Evolutionary conservation across 2,888 invertebrate species (phyloP).

Genomic region (Pheosia tremula): DNA sequence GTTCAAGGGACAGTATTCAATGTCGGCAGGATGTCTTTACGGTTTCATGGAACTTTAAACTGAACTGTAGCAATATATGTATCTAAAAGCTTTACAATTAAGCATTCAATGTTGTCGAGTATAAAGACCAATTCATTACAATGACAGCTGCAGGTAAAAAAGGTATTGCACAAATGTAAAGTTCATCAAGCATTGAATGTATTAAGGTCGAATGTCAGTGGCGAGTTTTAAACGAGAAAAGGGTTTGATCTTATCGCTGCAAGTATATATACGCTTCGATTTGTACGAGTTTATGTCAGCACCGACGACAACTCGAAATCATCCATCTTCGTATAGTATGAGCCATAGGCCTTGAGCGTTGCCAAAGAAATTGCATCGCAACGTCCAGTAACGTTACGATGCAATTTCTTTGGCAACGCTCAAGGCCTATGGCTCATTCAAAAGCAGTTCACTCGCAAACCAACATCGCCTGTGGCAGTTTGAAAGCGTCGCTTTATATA

Average conservation of each 20-base stretch:
- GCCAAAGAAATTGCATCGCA: slow-evolving; percentile 25
- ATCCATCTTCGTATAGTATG: slow-evolving; percentile 40
- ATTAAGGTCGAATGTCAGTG: slow-evolving; percentile 43
- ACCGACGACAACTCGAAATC: slow-evolving; percentile 32
- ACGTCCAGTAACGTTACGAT: slow-evolving; percentile 29
- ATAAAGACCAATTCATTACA: slow-evolving; percentile 24
- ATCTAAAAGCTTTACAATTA: slow-evolving; percentile 18
- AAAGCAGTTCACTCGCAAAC: slow-evolving; percentile 21
- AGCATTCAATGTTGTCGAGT: slow-evolving; percentile 17
- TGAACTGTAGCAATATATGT: slow-evolving; percentile 15
- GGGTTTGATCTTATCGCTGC: slow-evolving; percentile 36
- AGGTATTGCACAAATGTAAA: slow-evolving; percentile 27
- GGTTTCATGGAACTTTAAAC: slow-evolving; percentile 43
- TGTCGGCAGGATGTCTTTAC: slow-evolving; percentile 55
- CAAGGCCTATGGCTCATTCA: slow-evolving; percentile 39
- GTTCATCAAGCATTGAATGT: slow-evolving; percentile 32
- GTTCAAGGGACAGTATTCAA: slow-evolving; percentile 47
- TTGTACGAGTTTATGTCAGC: slow-evolving; percentile 40
- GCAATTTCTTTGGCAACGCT: slow-evolving; percentile 45
- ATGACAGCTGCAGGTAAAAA: slow-evolving; percentile 28
- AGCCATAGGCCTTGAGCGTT: slow-evolving; percentile 6
- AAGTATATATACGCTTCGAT: slow-evolving; percentile 33
- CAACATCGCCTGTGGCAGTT: slow-evolving; percentile 12
- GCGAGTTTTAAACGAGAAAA: slow-evolving; percentile 37
- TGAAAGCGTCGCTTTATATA: background rate